Conservation (phyloP, 2,888 invertebrate genomes). For the Cordilura impudica region DNA sequence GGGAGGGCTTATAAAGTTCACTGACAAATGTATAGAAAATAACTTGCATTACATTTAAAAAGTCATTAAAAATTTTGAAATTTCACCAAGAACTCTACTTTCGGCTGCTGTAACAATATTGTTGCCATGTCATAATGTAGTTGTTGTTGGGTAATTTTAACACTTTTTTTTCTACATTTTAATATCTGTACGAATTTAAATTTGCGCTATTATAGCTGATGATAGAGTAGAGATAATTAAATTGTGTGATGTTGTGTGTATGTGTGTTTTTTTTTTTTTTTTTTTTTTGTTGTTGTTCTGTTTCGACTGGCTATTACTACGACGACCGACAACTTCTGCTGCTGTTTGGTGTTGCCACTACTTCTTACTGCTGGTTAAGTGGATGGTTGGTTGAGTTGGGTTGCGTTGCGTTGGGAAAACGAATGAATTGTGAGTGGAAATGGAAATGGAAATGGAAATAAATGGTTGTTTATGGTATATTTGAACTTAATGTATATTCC, state of each 20-base stretch:
- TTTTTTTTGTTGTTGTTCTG: no score
- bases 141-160: background rate
- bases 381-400: background rate
- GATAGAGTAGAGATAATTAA: background rate
- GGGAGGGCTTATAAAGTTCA: slow-evolving; percentile 29
- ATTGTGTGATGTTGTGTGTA: background rate
- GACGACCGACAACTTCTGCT: background rate
- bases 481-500: background rate
- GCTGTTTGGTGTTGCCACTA: background rate
- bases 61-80: slow-evolving; percentile 70
- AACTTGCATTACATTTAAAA: slow-evolving; percentile 72
- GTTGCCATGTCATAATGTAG: background rate
- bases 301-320: background rate
- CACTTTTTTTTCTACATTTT: background rate
- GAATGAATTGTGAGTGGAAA: slow-evolving; percentile 11
- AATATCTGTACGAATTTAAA: background rate
- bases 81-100: background rate
- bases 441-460: slow-evolving; percentile 11
- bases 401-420: background rate
- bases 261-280: background rate
- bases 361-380: slow-evolving; percentile 22
- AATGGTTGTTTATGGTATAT: background rate
- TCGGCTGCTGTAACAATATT: no score
- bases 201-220: background rate
- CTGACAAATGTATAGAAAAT: slow-evolving; percentile 63